A percentile compares a stretch with the other conserved stretches of the same genome.
phyloP scores from a whole-genome alignment of 2,797 vertebrate genomes.

The Artibeus lituratus region DNA sequence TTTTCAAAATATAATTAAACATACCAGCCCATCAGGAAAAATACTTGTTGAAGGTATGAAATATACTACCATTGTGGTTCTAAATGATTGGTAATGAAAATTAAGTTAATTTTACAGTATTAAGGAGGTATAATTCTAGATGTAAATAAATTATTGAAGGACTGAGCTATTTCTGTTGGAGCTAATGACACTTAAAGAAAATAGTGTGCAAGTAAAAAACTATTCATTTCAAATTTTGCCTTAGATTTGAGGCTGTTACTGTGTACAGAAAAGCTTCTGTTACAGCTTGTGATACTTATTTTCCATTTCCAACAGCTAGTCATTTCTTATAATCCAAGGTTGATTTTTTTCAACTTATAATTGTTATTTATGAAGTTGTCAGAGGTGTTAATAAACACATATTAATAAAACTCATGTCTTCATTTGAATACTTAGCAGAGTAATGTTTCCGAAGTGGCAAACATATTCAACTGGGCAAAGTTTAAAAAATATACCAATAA shows the following conservation, averaged over 20 bases:
- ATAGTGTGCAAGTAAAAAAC: conserved; percentile 30
- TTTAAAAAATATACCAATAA: background rate
- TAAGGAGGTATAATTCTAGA: background rate
- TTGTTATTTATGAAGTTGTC: conserved; percentile 73
- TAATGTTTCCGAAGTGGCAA: conserved; percentile 24
- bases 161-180: conserved; percentile 2
- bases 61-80: background rate
- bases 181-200: conserved; percentile 48
- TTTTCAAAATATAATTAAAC: background rate
- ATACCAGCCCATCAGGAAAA: background rate
- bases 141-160: conserved; percentile 12
- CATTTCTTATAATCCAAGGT: conserved; percentile 21
- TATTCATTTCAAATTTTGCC: background rate
- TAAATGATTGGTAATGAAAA: background rate
- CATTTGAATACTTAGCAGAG: conserved; percentile 50
- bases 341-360: conserved; percentile 45
- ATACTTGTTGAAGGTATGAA: background rate
- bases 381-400: conserved; percentile 64
- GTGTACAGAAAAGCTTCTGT: background rate
- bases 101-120: background rate
- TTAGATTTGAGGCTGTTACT: background rate
- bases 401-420: conserved; percentile 64
- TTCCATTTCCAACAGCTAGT: conserved; percentile 27
- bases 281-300: conserved; percentile 4
- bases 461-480: background rate